These are phyloP conservation scores for Champsocephalus gunnari DNA, from an alignment of 2,797 vertebrate species.

Conservation along the genomic window DNA sequence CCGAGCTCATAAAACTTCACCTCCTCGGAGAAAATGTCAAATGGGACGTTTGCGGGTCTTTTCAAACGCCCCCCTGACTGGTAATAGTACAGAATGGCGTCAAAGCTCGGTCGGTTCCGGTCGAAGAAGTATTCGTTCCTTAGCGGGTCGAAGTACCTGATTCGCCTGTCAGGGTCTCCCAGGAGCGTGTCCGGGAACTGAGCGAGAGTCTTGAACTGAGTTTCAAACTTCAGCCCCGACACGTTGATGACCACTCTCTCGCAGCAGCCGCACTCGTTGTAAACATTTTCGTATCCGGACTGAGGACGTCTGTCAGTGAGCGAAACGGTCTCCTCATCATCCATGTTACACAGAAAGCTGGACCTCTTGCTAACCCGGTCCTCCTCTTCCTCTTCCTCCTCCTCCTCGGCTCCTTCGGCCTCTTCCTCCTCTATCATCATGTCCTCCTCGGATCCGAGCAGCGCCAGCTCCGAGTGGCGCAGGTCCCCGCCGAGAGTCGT, in stretches of 20 bases:
- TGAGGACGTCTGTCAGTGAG: conserved; percentile 89
- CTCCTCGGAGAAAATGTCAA: conserved; percentile 98
- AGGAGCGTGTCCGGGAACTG: conserved; percentile 97
- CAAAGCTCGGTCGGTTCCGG: conserved; percentile 96
- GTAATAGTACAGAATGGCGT: conserved; percentile 98
- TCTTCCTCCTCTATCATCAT: conserved; percentile 95
- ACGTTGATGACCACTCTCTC: conserved; percentile 98
- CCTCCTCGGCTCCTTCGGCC: conserved; percentile 80
- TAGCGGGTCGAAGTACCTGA: conserved; percentile 97
- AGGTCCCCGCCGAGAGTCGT: conserved; percentile 89
- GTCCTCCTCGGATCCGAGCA: conserved; percentile 94
- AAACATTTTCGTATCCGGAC: conserved; percentile 90
- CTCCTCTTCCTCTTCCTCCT: conserved; percentile 82
- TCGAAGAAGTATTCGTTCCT: conserved; percentile 99
- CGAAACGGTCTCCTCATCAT: conserved; percentile 88
- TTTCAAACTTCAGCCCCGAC: conserved; percentile 96
- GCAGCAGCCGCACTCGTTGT: conserved; percentile 93
- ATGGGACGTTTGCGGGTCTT: conserved; percentile 95
- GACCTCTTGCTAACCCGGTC: conserved; percentile 78
- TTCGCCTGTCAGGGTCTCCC: conserved; percentile 94
- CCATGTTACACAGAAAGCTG: conserved; percentile 89
- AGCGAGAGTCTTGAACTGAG: conserved; percentile 94
- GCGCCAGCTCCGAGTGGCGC: conserved; percentile 94
- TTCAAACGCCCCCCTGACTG: conserved; percentile 97
- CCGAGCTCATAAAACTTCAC: conserved; percentile 98